Base-by-base conservation (phyloP, 2,113 vertebrate genomes). In the zebrafish (Danio rerio) region DNA sequence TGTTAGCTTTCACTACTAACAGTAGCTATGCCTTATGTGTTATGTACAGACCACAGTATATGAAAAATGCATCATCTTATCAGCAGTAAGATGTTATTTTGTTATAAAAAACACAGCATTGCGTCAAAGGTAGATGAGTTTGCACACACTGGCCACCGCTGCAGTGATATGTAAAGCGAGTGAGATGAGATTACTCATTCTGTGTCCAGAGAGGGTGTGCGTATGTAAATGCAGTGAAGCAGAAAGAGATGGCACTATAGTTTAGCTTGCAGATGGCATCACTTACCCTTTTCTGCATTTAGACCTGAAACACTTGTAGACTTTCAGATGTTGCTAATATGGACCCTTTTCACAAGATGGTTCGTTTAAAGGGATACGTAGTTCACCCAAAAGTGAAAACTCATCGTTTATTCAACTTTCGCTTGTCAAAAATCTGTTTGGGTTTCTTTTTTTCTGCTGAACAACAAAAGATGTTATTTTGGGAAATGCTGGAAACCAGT, bases 121-220 rank as follows among this genome's bases (percentile, higher is more conserved):
- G 72, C 72, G 40, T 58, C 72, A 75, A 56, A 43, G 43, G 21
- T 12, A 56, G 9, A 5, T 49, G 15, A 20, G 56, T 58, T 20
- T 59, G 16, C 55, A 75, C 42, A 20, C 43, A 11, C 42, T 59
- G 55, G 55, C 55, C 55, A 59, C 47, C 9, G 5, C 55, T 75
- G 55, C 73, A 21, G 65, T 47, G 43, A 47, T 59, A 75, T 75
- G 73, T 75, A 75, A 75, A 75, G 55, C 16, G 71, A 53, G 9
- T 45, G 53, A 75, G 72, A 75, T 59, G 72, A 75, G 73, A 75
- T 75, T 61, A 75, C 40, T 75, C 55, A 59, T 75, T 59, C 73
- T 42, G 71, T 59, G 55, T 59, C 55, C 73, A 45, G 73, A 75
- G 55, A 75, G 73, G 55, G 59, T 59, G 73, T 75, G 42, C 42